phyloP scores from a whole-genome alignment of 2,888 invertebrate species.

The Crossocerus cetratus region DNA sequence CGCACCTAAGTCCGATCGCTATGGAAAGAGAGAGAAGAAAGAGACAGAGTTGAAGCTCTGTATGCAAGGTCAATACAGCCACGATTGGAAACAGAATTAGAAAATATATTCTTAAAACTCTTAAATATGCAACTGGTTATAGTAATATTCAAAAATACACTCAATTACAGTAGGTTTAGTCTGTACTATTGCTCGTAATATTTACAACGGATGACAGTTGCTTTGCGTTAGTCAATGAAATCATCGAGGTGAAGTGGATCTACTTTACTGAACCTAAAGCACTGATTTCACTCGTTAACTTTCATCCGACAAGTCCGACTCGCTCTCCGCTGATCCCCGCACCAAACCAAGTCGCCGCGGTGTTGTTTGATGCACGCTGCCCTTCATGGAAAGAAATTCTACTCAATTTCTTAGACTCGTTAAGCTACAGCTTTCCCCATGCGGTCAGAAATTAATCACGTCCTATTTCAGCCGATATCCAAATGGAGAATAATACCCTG shows the following conservation, averaged over 20 bases:
- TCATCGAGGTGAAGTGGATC: conserved; percentile 22
- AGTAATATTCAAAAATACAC: conserved; percentile 38
- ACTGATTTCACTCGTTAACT: conserved; percentile 15
- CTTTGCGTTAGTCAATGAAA: conserved; percentile 16
- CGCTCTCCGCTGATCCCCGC: conserved; percentile 7
- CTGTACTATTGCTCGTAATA: conserved; percentile 40
- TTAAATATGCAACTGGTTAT: conserved; percentile 36
- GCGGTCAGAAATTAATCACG: no score
- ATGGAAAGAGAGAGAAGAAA: background rate
- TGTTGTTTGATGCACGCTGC: background rate
- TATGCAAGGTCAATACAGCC: conserved; percentile 28
- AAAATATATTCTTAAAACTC: conserved; percentile 37
- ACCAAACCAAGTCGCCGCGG: conserved; percentile 19
- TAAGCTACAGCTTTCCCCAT: no score
- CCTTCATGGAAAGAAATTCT: no score
- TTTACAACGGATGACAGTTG: conserved; percentile 33
- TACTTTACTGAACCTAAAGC: conserved; percentile 18
- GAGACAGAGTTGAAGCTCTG: background rate
- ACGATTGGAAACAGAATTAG: conserved; percentile 34
- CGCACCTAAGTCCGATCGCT: background rate
- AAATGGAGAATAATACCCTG: conserved; percentile 31
- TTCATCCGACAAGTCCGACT: background rate
- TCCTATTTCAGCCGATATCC: background rate
- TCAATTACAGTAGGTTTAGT: conserved; percentile 31
- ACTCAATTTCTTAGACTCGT: no score